Conservation (phyloP, 2,797 vertebrate genomes). For the Caiman crocodilus region DNA sequence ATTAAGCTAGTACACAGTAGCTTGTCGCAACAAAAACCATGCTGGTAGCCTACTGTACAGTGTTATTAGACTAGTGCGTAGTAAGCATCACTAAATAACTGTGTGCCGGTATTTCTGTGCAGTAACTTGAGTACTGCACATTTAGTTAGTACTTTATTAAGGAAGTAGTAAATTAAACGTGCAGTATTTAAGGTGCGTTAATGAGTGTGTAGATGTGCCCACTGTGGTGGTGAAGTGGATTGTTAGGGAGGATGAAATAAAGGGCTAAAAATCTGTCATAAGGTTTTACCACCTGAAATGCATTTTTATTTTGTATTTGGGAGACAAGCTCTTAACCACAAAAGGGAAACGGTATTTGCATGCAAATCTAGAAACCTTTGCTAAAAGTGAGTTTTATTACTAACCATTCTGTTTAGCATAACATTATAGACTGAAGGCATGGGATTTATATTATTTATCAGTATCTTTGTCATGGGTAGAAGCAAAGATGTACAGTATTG, state of each 20-base stretch:
- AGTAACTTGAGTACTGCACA: no score
- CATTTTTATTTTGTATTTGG: not conserved
- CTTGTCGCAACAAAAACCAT: not conserved
- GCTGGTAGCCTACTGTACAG: no score
- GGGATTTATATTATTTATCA: not conserved
- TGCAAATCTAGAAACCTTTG: not conserved
- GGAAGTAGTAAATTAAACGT: no score
- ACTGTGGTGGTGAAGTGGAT: not conserved
- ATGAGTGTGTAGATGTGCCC: no score
- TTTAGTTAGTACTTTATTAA: no score
- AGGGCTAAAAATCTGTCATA: not conserved
- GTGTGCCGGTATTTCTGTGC: no score
- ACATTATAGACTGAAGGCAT: not conserved
- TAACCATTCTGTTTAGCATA: not conserved
- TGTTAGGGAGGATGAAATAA: not conserved
- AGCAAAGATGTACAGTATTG: not conserved
- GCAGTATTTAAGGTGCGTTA: no score
- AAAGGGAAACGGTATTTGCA: no score
- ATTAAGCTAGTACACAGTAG: not conserved
- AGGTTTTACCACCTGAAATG: not conserved
- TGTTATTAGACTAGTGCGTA: no score
- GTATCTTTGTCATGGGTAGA: rapidly evolving
- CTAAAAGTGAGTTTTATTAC: not conserved
- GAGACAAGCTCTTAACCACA: not conserved
- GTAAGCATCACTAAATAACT: no score